Conservation (phyloP, 2,888 invertebrate genomes). For the Ochropleura plecta region DNA sequence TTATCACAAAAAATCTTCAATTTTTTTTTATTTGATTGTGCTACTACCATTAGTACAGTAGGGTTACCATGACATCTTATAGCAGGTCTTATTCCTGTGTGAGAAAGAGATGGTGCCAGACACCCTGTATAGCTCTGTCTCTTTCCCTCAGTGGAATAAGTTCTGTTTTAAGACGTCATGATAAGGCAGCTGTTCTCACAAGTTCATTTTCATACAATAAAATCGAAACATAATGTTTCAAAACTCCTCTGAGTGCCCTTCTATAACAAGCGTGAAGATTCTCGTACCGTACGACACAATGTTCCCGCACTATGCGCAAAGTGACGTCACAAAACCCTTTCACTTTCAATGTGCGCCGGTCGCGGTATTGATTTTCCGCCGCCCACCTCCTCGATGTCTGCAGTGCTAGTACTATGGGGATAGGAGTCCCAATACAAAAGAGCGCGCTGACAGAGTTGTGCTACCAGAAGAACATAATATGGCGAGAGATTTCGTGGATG, state of each 20-base stretch:
- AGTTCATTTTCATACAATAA: background rate
- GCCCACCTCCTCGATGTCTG: slow-evolving; percentile 3
- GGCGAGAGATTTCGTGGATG: background rate
- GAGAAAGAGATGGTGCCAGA: too few relatives aligned
- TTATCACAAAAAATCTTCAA: too few relatives aligned
- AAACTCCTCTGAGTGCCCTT: background rate
- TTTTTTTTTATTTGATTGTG: too few relatives aligned
- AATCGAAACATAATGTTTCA: background rate
- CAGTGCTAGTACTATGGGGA: background rate
- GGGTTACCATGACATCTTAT: too few relatives aligned
- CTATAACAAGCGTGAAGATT: slow-evolving; percentile 3
- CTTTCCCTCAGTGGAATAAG: too few relatives aligned
- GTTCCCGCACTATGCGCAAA: background rate
- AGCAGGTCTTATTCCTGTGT: too few relatives aligned
- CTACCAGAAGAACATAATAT: slow-evolving; percentile 6
- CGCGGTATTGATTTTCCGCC: slow-evolving; percentile 32
- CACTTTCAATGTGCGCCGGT: slow-evolving; percentile 41
- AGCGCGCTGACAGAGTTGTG: background rate
- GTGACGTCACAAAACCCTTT: slow-evolving; percentile 31
- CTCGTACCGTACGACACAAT: slow-evolving; percentile 28
- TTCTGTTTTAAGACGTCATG: too few relatives aligned
- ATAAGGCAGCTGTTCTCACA: too few relatives aligned
- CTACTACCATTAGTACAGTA: background rate
- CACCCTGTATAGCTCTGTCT: too few relatives aligned
- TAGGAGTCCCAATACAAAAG: slow-evolving; percentile 12